Base-by-base conservation (phyloP, 2,113 vertebrate genomes). In the Peromyscus leucopus region DNA sequence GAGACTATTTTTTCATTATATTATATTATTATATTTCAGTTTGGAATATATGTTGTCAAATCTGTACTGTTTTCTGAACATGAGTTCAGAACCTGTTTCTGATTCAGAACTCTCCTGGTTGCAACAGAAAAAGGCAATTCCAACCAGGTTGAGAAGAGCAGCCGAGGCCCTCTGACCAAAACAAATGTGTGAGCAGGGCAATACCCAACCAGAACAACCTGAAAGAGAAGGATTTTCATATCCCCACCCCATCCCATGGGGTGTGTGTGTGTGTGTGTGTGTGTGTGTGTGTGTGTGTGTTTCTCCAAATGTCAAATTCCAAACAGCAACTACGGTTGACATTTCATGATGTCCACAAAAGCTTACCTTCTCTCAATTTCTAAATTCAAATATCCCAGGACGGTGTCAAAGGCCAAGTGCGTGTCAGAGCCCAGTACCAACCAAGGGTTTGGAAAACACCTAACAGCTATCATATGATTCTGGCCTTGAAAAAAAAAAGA, bases 31-130 rank as follows among this genome's bases (percentile, higher is more conserved):
- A 65, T 46, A 55, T 21, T 92, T 15, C 80, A 95, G 63, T 91
- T 85, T 72, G 42, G 88, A 97, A 95, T 65, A 36, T 46, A 94
- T 42, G 15, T 86, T 94, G 10, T 93, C 87, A 97, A 93, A 93
- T 89, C 22, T 61, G 42, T 94, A 83, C 16, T 61, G 15, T 93
- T 92, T 90, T 96, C 57, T 82, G 42, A 85, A 94, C 88, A 93
- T 76, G 92, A 71, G 4, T 92, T 89, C 89, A 82, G 89, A 67
- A 12, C 39, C 59, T 67, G 17, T 86, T 46, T 36, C 69, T 82
- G 12, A 83, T 79, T 93, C 57, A 67, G 28, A 19, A 13, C 26
- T 95, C n/a, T 93, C 39, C 76, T 89, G 24, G 33, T 82, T 93
- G 13, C 87, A 91, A 72, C 42, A 90, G 7, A 67, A 92, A 86